phyloP scores from a whole-genome alignment of 2,113 vertebrate species.

The Colaptes auratus region DNA sequence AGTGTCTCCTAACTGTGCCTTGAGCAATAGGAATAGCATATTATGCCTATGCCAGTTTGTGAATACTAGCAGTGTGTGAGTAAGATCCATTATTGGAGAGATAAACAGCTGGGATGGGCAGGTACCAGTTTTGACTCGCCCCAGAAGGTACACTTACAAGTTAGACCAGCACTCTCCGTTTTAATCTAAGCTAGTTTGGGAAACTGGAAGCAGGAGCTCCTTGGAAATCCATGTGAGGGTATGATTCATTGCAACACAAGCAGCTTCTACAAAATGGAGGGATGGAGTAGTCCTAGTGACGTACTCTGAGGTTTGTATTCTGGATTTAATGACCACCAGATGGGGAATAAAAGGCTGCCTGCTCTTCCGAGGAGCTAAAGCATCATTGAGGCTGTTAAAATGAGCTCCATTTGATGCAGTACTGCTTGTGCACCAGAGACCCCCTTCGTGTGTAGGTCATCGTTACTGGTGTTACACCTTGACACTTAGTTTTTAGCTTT shows the following conservation, averaged over 20 bases:
- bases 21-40: constrained; percentile 30
- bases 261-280: constrained; percentile 48
- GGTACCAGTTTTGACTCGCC: constrained; percentile 63
- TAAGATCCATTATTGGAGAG: constrained; percentile 47
- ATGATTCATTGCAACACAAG: constrained; percentile 40
- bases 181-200: constrained; percentile 28
- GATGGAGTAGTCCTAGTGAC: constrained; percentile 33
- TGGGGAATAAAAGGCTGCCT: constrained; percentile 54
- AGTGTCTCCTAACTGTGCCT: not conserved
- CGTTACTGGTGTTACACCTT: not conserved
- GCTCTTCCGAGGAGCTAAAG: not conserved
- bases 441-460: not conserved
- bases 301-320: constrained; percentile 44
- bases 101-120: constrained; percentile 62
- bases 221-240: constrained; percentile 6
- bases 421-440: not conserved
- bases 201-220: constrained; percentile 22
- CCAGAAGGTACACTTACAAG: constrained; percentile 53
- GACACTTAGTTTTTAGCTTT: not conserved
- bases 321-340: constrained; percentile 60
- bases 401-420: not conserved
- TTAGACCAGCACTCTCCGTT: constrained; percentile 49
- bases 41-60: not conserved
- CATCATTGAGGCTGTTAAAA: not conserved
- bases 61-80: not conserved